A percentile compares a stretch with the other conserved stretches of the same genome.
phyloP scores from a whole-genome alignment of 2,113 vertebrate genomes.

The Pantherophis guttatus region DNA sequence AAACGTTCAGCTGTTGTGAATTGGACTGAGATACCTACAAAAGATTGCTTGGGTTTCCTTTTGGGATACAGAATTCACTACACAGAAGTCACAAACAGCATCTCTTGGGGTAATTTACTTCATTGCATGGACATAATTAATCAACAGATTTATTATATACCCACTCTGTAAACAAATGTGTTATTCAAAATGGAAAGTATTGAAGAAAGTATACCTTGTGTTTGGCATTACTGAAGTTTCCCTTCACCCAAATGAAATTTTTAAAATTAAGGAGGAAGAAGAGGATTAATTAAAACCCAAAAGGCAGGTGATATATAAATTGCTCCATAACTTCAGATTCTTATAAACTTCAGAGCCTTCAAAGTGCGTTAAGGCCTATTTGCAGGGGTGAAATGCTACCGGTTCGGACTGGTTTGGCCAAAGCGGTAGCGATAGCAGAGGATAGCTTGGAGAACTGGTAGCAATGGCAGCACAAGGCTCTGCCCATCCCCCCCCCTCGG shows the following conservation, averaged over 20 bases:
- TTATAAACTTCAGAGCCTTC: neutral
- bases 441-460: too few species aligned
- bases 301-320: neutral
- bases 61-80: slow-evolving; percentile 73
- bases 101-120: slow-evolving; percentile 38
- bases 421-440: too few species aligned
- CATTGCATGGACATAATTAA: neutral
- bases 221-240: neutral
- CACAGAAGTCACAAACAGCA: slow-evolving; percentile 38
- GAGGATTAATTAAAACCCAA: neutral
- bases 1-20: slow-evolving; percentile 67
- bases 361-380: neutral
- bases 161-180: neutral
- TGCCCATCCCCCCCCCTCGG: too few species aligned
- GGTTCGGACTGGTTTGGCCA: too few species aligned
- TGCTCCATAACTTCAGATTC: neutral
- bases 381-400: too few species aligned
- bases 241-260: neutral
- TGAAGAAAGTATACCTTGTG: neutral
- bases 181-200: neutral
- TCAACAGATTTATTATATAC: neutral
- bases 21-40: slow-evolving; percentile 72
- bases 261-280: neutral
- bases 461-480: too few species aligned
- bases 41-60: slow-evolving; percentile 76